Evolutionary conservation across 2,888 invertebrate species (phyloP), one percentile per base, ranked within the genome.

Genomic region (Plebejus anna): DNA sequence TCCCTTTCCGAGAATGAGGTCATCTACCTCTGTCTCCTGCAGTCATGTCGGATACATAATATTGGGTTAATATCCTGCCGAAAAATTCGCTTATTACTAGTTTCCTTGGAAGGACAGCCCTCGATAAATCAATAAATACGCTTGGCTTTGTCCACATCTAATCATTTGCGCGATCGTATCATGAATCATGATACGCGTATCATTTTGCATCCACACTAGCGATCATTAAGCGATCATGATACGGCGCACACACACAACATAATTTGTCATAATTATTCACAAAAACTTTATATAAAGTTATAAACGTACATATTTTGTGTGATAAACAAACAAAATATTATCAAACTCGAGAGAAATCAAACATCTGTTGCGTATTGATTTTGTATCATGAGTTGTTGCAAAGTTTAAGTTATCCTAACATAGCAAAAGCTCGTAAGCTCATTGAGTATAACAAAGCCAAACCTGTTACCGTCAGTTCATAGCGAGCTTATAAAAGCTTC

Each of bases 391-490:
- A 66, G 13, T 1, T 66, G 9, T 32, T 66, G 11, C 28, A 11
- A 61, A 28, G n/a, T 28, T 61, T 9, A 22, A 1, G 66, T 5
- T 28, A 28, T 61, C 28, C 3, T 66, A 66, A 32, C 32, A 66
- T 32, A 66, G 32, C 66, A 66, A 66, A 32, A 66, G 66, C 66
- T 32, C 32, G 32, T 32, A 66, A 66, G 66, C 66, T 66, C 66
- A 66, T 66, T 28, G 61, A 66, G 61, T 61, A 6, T 61, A 61
- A 66, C 32, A 66, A 66, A 66, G 13, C 66, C 32, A 32, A 66
- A 13, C 32, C 66, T 66, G 66, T 66, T 32, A 66, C 13, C 66
- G 66, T 66, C 13, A 66, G 66, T 66, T 66, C 66, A 66, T 66
- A 66, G 32, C 5, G 13, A 66, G 66, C 66, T 66, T 32, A 66